Percentiles rank a stretch among this genome's conserved stretches.
phyloP scores from a whole-genome alignment of 2,888 invertebrate species.

The Drosophila anomalata region DNA sequence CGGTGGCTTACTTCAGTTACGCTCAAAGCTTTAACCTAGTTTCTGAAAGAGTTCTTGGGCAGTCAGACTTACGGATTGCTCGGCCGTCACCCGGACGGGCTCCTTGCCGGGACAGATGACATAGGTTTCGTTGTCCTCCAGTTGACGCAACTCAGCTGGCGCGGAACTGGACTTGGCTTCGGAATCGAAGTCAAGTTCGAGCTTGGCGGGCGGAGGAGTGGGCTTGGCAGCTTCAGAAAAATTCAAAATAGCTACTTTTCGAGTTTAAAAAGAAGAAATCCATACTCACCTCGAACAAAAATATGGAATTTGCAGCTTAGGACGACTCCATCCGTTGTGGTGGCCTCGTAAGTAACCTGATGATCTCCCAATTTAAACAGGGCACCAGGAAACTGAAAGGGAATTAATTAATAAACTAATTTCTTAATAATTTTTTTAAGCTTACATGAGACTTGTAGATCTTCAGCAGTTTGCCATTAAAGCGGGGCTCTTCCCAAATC shows the following conservation, averaged over 20 bases:
- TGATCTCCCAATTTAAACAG: conserved; percentile 86
- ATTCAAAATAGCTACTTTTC: no score
- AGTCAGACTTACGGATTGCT: conserved; percentile 82
- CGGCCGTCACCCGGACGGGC: conserved; percentile 80
- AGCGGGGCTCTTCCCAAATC: conserved; percentile 88
- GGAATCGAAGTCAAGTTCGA: conserved; percentile 25
- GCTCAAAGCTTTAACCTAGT: conserved; percentile 8
- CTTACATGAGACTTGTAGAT: conserved; percentile 86
- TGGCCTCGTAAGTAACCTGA: conserved; percentile 87
- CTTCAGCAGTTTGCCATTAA: conserved; percentile 81
- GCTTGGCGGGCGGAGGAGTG: conserved; percentile 4
- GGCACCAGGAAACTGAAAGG: conserved; percentile 86
- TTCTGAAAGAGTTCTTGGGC: conserved; percentile 52
- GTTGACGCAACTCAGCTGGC: conserved; percentile 26
- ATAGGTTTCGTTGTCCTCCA: conserved; percentile 80
- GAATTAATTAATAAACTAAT: neutral
- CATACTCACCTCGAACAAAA: conserved; percentile 85
- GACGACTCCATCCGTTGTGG: conserved; percentile 87
- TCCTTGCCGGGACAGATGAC: conserved; percentile 81
- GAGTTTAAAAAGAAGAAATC: neutral
- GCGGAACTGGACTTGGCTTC: conserved; percentile 18
- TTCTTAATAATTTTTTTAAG: neutral
- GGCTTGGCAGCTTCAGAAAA: conserved; percentile 36
- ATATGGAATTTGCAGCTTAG: conserved; percentile 88
- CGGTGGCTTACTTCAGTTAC: conserved; percentile 25